These are phyloP conservation scores for Ceratitis capitata DNA, from an alignment of 1,140 invertebrate genomes.

Conservation along the genomic window DNA sequence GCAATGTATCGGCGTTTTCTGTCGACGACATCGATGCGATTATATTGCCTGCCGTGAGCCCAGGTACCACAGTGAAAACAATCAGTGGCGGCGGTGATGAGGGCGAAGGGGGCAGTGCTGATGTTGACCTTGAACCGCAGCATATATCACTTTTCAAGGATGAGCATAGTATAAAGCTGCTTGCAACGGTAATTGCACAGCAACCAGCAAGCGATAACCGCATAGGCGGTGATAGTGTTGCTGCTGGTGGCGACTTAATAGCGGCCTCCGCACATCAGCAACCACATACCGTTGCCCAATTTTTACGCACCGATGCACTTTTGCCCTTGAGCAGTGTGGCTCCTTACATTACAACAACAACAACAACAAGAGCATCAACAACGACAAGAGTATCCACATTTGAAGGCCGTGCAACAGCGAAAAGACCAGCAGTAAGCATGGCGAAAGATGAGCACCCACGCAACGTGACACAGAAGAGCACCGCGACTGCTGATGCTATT, in stretches of 20 bases:
- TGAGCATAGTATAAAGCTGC: slow-evolving; percentile 39
- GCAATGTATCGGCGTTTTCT: background rate
- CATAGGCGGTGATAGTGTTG: background rate
- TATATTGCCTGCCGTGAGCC: slow-evolving; percentile 51
- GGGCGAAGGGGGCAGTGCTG: background rate
- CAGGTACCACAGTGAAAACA: background rate
- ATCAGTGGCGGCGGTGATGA: background rate
- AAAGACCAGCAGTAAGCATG: background rate
- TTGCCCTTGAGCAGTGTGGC: slow-evolving; percentile 11
- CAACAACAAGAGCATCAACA: background rate
- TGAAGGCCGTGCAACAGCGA: background rate
- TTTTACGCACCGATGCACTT: slow-evolving; percentile 26
- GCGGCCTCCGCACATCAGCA: background rate
- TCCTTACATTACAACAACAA: slow-evolving; percentile 8
- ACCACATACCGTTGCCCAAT: background rate
- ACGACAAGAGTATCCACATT: background rate
- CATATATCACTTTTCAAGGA: slow-evolving; percentile 41
- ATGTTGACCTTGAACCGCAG: background rate
- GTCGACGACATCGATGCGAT: slow-evolving; percentile 56
- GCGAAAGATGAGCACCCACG: slow-evolving; percentile 32
- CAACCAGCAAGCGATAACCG: background rate
- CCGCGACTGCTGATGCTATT: background rate
- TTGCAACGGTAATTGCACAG: slow-evolving; percentile 35
- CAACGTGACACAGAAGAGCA: background rate
- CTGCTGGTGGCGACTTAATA: background rate